These are phyloP conservation scores for Drosophila gunungcola DNA, from an alignment of 1,140 invertebrate species.

Conservation along the genomic window DNA sequence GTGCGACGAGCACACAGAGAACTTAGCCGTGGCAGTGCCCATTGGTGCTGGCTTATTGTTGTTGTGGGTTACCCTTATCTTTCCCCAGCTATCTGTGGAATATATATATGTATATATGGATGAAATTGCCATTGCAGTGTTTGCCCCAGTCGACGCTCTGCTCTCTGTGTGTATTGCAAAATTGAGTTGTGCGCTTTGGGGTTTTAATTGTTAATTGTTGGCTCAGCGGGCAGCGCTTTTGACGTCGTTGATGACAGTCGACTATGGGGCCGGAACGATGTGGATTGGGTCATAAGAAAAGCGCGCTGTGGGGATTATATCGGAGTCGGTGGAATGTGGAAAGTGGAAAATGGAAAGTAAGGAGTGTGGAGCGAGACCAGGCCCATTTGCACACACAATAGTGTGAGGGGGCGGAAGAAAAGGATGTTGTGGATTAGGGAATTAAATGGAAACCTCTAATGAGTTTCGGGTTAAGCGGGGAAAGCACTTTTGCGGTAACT, in stretches of 20 bases:
- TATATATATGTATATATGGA: conserved; percentile 14
- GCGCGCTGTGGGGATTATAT: conserved; percentile 51
- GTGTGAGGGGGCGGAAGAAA: conserved; percentile 5
- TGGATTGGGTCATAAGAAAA: conserved; percentile 26
- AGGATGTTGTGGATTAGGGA: conserved; percentile 46
- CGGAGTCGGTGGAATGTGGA: background rate
- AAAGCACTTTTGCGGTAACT: conserved; percentile 20
- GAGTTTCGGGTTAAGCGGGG: conserved; percentile 38
- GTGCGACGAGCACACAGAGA: conserved; percentile 59
- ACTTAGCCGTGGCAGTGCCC: conserved; percentile 62
- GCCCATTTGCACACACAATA: background rate
- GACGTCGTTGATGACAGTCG: conserved; percentile 59
- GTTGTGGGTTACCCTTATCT: conserved; percentile 65
- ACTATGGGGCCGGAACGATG: conserved; percentile 15
- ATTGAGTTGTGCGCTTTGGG: conserved; percentile 81
- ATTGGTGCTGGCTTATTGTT: conserved; percentile 50
- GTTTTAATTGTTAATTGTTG: conserved; percentile 83
- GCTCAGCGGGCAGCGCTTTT: conserved; percentile 59
- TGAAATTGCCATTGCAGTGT: conserved; percentile 66
- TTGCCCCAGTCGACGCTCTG: conserved; percentile 5
- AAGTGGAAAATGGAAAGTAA: background rate
- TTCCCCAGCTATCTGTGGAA: conserved; percentile 51
- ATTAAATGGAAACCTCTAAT: conserved; percentile 43
- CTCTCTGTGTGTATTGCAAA: conserved; percentile 49
- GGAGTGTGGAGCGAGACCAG: background rate